Evolutionary conservation across 2,888 invertebrate species (phyloP), one percentile per base, ranked within the genome.

Genomic region (Odontomyia ornata): DNA sequence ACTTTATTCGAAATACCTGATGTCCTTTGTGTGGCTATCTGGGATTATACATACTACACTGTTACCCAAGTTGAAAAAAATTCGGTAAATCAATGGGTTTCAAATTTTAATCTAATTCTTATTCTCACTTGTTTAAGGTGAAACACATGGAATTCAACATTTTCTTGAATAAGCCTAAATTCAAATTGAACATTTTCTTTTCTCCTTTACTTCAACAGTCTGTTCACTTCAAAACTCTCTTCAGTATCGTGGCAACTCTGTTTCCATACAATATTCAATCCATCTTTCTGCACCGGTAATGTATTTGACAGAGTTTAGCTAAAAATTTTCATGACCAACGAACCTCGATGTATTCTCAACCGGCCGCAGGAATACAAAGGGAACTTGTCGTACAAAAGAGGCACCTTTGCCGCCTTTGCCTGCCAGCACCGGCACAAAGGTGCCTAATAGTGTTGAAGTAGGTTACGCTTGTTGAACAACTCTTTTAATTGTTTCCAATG

Each of bases 401-500:
- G 13, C 52, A 52, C 15, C 43, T 43, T 13, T 7, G 13, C 43
- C 57, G 18, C 57, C 57, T 43, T 13, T 9, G 7, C 43, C 7
- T 43, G 13, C 13, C 43, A 43, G 43, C 7, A 13, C 57, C 56
- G n/a, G n/a, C 56, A 56, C 56, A 11, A 56, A 56, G 18, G 46
- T 15, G 13, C 9, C 47, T 47, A 73, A 73, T 36, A 73, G 60
- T 18, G 15, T 13, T 30, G 18, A 64, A 64, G 60, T 47, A 56
- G 72, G 76, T 64, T 78, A 71, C 76, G 78, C 76, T 78, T 64
- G 76, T 76, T 76, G 78, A 56, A n/a, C 71, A 72, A 9, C 60
- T 46, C 75, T 52, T 72, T 78, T 71, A 72, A 76, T 76, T 71
- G 65, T 52, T 65, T 47, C 65, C 27, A 43, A 11, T 56, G 71